Base-by-base conservation (phyloP, 2,888 invertebrate species). In the Stenodera caucasica region DNA sequence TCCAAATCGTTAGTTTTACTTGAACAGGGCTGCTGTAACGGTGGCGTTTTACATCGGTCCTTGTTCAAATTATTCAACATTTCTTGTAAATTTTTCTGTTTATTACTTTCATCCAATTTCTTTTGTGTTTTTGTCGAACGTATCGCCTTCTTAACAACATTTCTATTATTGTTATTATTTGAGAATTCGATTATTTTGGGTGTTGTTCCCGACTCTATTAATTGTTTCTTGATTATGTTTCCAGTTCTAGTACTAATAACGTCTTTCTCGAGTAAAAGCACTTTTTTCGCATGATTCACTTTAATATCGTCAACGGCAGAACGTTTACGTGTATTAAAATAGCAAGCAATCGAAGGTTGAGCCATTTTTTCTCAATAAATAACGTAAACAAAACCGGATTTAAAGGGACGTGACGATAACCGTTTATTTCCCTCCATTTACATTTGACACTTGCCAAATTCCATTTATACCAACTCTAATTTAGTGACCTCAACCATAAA, bases 311-410 rank as follows among this genome's bases (percentile, higher is more conserved):
- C 90, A 8, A 82, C 78, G n/a, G 88, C 89, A 60, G 86, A 84
- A 72, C 92, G 85, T 81, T 92, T 92, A 75, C 91, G 85, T 72
- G 87, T 88, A 77, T 85, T 88, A 78, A 91, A 92, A 83, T 85
- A 92, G 66, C 86, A 85, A 64, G 89, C 88, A 60, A 92, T 85
- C 54, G 89, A 88, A 71, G 90, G 88, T 80, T 92, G 92, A 66
- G 91, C 86, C 91, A 92, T 91, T 74, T 71, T 75, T 56, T 54
- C 35, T 55, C 57, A 60, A 33, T 55, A 64, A 55, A 52, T 23
- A 14, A 30, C 11, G 11, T 14, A 32, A 67, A 70, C 52, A 40
- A 58, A 26, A 33, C 23, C 56, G 26, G 70, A 68, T 66, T 74
- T 73, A 73, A 73, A 74, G 68, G 70, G 72, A 67, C 54, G 56